Evolutionary conservation across 2,888 invertebrate genomes (phyloP).

Genomic region (Drosophila histrio): DNA sequence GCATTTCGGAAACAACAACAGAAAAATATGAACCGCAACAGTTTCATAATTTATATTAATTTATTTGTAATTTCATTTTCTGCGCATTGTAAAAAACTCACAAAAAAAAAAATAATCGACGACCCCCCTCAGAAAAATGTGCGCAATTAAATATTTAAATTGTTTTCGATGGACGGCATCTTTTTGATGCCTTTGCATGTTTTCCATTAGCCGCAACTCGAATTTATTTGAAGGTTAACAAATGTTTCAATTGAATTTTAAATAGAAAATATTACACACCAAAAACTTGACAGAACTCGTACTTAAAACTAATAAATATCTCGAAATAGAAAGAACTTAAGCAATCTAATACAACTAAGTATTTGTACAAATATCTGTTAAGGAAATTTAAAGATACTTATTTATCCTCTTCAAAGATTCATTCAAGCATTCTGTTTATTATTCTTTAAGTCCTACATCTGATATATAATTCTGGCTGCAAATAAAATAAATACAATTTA

Average conservation of each 20-base stretch:
- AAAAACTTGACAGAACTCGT: background rate
- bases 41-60: slow-evolving; percentile 54
- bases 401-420: background rate
- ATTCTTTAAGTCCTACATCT: background rate
- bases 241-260: slow-evolving; percentile 38
- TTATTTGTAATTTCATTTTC: slow-evolving; percentile 54
- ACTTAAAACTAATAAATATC: background rate
- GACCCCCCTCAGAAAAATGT: slow-evolving; percentile 8
- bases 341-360: background rate
- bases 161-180: slow-evolving; percentile 31
- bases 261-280: slow-evolving; percentile 19
- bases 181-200: slow-evolving; percentile 38
- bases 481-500: background rate
- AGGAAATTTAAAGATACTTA: background rate
- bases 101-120: slow-evolving; percentile 13
- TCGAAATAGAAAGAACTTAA: background rate
- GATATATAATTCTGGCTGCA: background rate
- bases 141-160: slow-evolving; percentile 62
- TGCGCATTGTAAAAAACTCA: slow-evolving; percentile 27
- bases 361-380: background rate
- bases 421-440: background rate
- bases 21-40: background rate
- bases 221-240: slow-evolving; percentile 38
- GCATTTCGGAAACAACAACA: slow-evolving; percentile 24
- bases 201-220: slow-evolving; percentile 27